A percentile compares a stretch with the other conserved stretches of the same genome.
Evolutionary conservation across 30 jellyfish, hydroid and myxozoan species (phyloP).

Genomic region (Turritopsis rubra): DNA sequence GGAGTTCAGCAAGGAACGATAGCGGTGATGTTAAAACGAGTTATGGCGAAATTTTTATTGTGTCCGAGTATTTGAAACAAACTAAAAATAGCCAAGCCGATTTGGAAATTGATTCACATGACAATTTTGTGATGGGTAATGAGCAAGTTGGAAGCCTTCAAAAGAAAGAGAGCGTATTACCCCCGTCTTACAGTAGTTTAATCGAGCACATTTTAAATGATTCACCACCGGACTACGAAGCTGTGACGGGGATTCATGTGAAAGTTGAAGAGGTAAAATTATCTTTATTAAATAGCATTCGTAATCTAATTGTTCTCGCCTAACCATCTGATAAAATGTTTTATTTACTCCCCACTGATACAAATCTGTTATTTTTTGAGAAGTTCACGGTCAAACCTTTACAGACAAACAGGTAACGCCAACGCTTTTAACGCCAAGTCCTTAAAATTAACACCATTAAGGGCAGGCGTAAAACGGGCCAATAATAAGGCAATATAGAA

Average conservation of each 20-base stretch:
- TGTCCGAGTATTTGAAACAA: neutral
- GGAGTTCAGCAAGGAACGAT: too few relatives aligned
- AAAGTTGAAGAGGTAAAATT: constrained; percentile 1
- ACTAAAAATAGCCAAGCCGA: neutral
- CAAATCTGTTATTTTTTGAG: too few relatives aligned
- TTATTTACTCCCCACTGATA: too few relatives aligned
- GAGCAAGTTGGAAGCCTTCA: too few relatives aligned
- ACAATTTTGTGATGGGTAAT: neutral
- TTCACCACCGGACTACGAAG: constrained; percentile 4
- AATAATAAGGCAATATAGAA: too few relatives aligned
- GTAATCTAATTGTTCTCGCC: neutral
- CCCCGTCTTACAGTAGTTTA: neutral
- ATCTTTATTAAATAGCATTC: too few relatives aligned
- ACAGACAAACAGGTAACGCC: too few relatives aligned
- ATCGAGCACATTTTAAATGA: neutral
- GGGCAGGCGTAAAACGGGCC: too few relatives aligned
- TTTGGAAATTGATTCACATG: neutral
- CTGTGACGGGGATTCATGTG: constrained; percentile 19
- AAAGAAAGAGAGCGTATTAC: neutral
- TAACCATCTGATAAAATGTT: neutral
- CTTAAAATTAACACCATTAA: too few relatives aligned
- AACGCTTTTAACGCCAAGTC: too few relatives aligned
- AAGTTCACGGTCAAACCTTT: too few relatives aligned
- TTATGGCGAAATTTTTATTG: neutral
- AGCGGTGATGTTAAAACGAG: neutral